Evolutionary conservation across 2,797 vertebrate species (phyloP).

Genomic region (Chelonia mydas): DNA sequence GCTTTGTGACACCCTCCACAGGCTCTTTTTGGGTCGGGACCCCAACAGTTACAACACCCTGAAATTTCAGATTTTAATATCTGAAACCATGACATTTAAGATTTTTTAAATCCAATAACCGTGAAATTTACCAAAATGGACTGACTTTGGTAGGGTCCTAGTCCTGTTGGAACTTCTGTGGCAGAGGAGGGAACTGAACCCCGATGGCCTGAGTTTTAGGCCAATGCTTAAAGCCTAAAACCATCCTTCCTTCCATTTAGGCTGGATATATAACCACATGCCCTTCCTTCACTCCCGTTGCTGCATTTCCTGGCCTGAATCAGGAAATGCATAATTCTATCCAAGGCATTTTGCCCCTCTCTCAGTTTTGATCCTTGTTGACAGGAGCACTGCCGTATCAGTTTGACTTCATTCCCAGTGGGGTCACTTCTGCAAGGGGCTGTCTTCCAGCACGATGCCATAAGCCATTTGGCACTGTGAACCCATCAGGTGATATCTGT

Average conservation of each 20-base stretch:
- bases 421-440: background rate
- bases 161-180: background rate
- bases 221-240: background rate
- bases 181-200: background rate
- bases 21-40: no score
- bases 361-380: background rate
- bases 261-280: background rate
- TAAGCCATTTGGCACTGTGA: background rate
- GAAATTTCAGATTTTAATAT: no score
- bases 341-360: accelerated
- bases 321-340: background rate
- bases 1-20: no score
- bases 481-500: accelerated
- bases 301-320: background rate
- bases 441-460: background rate
- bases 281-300: background rate
- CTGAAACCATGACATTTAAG: no score
- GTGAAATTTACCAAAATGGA: no score
- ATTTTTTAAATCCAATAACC: no score
- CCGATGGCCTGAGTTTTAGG: background rate
- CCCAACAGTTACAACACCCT: no score
- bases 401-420: background rate
- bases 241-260: background rate
- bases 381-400: background rate
- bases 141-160: no score